Base-by-base conservation (phyloP, 2,888 invertebrate genomes). In the Cantharis rustica region DNA sequence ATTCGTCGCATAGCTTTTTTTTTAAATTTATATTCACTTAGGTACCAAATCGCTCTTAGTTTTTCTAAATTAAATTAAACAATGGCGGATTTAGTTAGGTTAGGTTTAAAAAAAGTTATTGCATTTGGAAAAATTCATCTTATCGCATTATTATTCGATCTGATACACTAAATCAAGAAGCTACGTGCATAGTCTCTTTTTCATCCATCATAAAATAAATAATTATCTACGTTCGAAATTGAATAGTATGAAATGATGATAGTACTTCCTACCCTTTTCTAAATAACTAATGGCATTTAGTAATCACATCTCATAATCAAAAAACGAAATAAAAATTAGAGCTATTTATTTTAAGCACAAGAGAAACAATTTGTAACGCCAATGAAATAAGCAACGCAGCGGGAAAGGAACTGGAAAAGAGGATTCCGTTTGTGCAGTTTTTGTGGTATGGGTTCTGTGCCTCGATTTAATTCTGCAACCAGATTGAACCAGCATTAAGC, bases 391-490 rank as follows among this genome's bases (percentile, higher is more conserved):
- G 75, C 26, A 69, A 72, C 69, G 73, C 69, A 74, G 69, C 74
- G 62, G 68, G 66, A 77, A 47, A 72, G 69, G 72, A 72, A 74
- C 77, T 74, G 68, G 70, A 75, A 75, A 70, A 79, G 79, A 75
- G 76, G 76, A 78, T 76, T 79, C 75, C 76, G 77, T 79, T 78
- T 79, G 75, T 79, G 79, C 77, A 78, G 81, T 79, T 80, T 68
- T 73, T 79, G 76, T 78, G 78, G 80, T 80, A 79, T 47, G 47
- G 80, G 80, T 81, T 80, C 81, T 70, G 61, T 66, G 75, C 75
- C 78, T 81, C 79, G 81, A 81, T 81, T 81, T 80, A 80, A 79
- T 79, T 81, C 79, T 79, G 79, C 81, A 81, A 81, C 77, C 80
- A 82, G 82, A 82, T 82, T 82, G 80, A 78, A 75, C 77, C 77